Base-by-base conservation (phyloP, 1,140 invertebrate genomes). In the Sinella curviseta region DNA sequence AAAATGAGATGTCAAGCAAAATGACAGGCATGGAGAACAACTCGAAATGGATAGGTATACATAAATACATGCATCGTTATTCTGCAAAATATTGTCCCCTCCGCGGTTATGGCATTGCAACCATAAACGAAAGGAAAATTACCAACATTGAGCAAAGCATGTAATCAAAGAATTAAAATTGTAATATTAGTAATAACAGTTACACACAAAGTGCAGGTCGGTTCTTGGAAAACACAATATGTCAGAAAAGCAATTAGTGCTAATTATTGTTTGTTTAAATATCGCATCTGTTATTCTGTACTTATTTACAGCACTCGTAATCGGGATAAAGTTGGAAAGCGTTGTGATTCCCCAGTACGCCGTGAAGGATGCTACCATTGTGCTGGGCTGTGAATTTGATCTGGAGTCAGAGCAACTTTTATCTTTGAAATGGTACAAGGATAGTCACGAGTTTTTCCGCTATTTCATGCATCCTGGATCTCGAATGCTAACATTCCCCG, bases 331-430 rank as follows among this genome's bases (percentile, higher is more conserved):
- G 55, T 36, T 82, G 75, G 67, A 81, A 39, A 84, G 81, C 36
- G 81, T 84, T 14, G 54, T 77, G 0, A 79, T 84, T 55, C 81
- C 83, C 1, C 80, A 76, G 16, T 82, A 81, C 24, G 83, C 55
- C 17, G 65, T 77, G 12, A 81, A 80, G 35, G 80, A 78, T 34
- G 80, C 78, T 17, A 57, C 70, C 3, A 81, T 65, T 0, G 17
- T 20, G 14, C 77, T 84, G 8, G n/a, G 28, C 30, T 84, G 83
- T 81, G 79, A 80, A 1, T 84, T 82, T 74, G 70, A 76, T 65
- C 73, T 82, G 16, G 81, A 80, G 35, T 70, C 79, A 2, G 81
- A 84, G 8, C 34, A 36, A 75, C 39, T 75, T 20, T 30, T 75
- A 17, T 36, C 39, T 3, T 35, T 75, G 14, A 75, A 75, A 26